Evolutionary conservation across 2,113 vertebrate species (phyloP).

Genomic region (Oxyruncus cristatus): DNA sequence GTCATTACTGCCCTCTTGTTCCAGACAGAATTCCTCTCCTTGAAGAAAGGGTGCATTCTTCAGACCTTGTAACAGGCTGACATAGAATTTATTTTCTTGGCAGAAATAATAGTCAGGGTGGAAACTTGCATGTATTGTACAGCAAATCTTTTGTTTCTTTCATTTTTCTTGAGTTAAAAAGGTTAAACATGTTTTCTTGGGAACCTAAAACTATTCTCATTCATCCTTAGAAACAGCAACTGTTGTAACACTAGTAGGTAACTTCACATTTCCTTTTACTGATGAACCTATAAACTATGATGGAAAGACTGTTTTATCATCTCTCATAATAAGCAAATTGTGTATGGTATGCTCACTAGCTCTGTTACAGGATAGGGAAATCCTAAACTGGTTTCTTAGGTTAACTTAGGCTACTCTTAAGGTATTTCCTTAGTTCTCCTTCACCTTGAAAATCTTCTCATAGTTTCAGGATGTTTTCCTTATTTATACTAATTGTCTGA

Average conservation of each 20-base stretch:
- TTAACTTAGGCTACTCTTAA: not conserved
- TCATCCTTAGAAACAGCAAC: not conserved
- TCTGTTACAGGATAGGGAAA: not conserved
- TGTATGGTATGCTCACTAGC: not conserved
- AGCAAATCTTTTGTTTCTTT: not conserved
- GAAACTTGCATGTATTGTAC: not conserved
- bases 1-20: conserved; percentile 8
- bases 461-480: not conserved
- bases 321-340: not conserved
- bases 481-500: not conserved
- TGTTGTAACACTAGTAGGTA: not conserved
- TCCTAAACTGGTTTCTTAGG: not conserved
- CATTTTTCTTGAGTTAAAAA: not conserved
- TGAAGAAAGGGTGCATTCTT: not conserved
- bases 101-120: not conserved
- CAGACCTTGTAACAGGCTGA: not conserved
- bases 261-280: not conserved
- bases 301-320: not conserved
- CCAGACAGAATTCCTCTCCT: conserved; percentile 1
- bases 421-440: not conserved
- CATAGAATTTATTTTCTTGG: conserved; percentile 31
- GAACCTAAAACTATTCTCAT: not conserved
- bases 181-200: not conserved
- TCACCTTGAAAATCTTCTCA: not conserved
- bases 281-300: not conserved